Base-by-base conservation (phyloP, 2,797 vertebrate genomes). In the Varecia variegata region DNA sequence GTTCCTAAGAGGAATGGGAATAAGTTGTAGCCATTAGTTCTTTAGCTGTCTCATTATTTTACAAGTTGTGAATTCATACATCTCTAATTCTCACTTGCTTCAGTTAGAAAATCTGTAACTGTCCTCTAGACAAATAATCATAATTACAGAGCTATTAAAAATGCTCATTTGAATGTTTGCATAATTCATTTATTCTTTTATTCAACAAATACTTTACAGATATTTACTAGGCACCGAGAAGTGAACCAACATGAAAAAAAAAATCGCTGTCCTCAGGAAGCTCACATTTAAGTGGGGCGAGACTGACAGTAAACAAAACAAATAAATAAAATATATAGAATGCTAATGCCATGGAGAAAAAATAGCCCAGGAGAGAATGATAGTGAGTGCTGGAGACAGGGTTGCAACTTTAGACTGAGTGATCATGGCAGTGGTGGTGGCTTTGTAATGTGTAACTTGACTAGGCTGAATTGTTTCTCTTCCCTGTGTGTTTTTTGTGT, bases 101-200 rank as follows among this genome's bases (percentile, higher is more conserved):
- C 60, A 35, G 20, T 93, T 70, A 90, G 81, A 96, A 90, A 82
- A 90, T 82, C 67, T 35, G 43, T 77, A 58, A 56, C 43, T 82
- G 50, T 81, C 60, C 0, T 23, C 21, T 32, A 93, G 47, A 45
- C 27, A 93, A 80, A 81, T 27, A 81, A 73, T 50, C 71, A 65
- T 32, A 67, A 91, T 60, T 73, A 93, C 2, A 96, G 9, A 43
- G 83, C 2, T 67, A 52, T 79, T 84, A 27, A 89, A 79, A 82
- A 73, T 58, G 43, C 56, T 67, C 8, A 45, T 77, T 30, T 23
- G 52, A 79, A 83, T 85, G 43, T 23, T 89, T 92, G 13, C 30
- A 3, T 20, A 43, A 84, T 89, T 85, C 35, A 13, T 20, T 85
- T 68, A 47, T 54, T 54, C 17, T 54, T 56, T 93, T 70, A 54